These are phyloP conservation scores for Lordiphosa andalusiaca DNA, from an alignment of 2,888 invertebrate species.

Conservation along the genomic window DNA sequence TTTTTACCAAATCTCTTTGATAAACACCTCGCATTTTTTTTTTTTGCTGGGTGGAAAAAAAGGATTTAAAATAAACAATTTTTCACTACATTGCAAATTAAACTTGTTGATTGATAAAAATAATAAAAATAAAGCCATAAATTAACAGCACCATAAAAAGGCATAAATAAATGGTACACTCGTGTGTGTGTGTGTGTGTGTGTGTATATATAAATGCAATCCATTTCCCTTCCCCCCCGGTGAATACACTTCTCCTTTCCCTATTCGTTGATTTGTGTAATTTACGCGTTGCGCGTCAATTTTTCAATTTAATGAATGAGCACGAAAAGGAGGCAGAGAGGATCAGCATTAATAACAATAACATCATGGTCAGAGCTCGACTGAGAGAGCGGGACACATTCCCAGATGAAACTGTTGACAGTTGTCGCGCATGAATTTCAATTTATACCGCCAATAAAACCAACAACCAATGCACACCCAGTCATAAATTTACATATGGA, in stretches of 20 bases:
- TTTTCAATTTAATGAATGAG: conserved; percentile 60
- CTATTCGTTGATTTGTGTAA: conserved; percentile 66
- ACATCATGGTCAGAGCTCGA: conserved; percentile 49
- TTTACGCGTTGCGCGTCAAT: conserved; percentile 54
- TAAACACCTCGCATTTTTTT: conserved; percentile 6
- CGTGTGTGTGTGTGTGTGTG: conserved; percentile 28
- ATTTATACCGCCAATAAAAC: conserved; percentile 40
- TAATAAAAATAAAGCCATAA: conserved; percentile 27
- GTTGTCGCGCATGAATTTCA: conserved; percentile 58
- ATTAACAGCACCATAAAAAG: conserved; percentile 6
- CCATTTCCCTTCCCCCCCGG: conserved; percentile 25
- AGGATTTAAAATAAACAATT: not conserved
- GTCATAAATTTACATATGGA: conserved; percentile 14
- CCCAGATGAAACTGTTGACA: conserved; percentile 55
- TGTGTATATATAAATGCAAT: conserved; percentile 38
- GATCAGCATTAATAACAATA: conserved; percentile 55
- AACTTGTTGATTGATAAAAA: conserved; percentile 33
- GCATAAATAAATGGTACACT: conserved; percentile 2
- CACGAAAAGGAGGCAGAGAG: conserved; percentile 19
- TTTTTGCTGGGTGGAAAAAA: not conserved
- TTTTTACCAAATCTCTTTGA: conserved; percentile 46
- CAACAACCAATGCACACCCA: conserved; percentile 28
- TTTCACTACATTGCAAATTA: conserved; percentile 13
- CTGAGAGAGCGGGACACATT: conserved; percentile 15
- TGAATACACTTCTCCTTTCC: not conserved